A percentile compares a stretch with the other conserved stretches of the same genome.
Evolutionary conservation across 2,888 invertebrate genomes (phyloP).

Genomic region (Cistogaster globosa): DNA sequence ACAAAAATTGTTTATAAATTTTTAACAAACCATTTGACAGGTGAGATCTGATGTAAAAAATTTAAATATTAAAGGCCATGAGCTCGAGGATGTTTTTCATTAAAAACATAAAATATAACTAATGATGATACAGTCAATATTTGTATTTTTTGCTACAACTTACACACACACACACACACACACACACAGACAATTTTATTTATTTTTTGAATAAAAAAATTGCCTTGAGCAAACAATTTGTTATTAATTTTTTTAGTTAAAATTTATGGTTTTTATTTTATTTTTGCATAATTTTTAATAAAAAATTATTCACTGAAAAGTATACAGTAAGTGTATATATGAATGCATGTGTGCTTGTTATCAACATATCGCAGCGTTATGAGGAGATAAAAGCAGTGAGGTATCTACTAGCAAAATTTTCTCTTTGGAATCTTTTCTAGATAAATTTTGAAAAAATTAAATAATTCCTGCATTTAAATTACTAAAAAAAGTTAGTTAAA

Average conservation of each 20-base stretch:
- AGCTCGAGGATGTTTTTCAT: background rate
- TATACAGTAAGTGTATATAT: too few relatives aligned
- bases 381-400: too few relatives aligned
- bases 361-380: too few relatives aligned
- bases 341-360: too few relatives aligned
- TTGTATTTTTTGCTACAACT: background rate
- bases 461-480: too few relatives aligned
- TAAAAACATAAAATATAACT: background rate
- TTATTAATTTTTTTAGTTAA: slow-evolving; percentile 3
- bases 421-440: too few relatives aligned
- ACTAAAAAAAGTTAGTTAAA: too few relatives aligned
- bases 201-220: slow-evolving; percentile 1
- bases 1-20: slow-evolving; percentile 20
- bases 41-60: slow-evolving; percentile 35
- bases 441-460: too few relatives aligned
- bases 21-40: slow-evolving; percentile 47
- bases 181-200: background rate
- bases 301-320: too few relatives aligned
- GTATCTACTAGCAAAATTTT: too few relatives aligned
- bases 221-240: slow-evolving; percentile 29
- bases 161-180: too few relatives aligned
- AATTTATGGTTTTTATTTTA: background rate
- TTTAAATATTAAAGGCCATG: slow-evolving; percentile 35
- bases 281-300: background rate
- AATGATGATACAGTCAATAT: slow-evolving; percentile 4